Conservation (phyloP, 2,797 vertebrate species). For the Odontamblyopus rebecca region DNA sequence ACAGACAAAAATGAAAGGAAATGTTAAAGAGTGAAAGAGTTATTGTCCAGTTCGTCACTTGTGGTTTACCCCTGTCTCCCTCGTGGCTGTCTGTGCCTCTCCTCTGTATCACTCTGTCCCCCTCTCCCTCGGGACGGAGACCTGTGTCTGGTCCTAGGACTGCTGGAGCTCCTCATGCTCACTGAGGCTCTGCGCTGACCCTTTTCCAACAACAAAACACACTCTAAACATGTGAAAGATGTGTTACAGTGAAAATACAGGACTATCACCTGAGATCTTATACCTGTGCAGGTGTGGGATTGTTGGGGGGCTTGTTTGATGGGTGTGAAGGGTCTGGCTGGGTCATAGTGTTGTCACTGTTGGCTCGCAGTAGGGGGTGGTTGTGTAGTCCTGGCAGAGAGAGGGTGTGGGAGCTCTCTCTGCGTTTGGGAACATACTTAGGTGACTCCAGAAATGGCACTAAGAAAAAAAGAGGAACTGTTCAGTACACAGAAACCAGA, state of each 20-base stretch:
- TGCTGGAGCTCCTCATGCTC: slow-evolving; percentile 89
- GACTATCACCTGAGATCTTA: background rate
- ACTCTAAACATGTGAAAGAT: background rate
- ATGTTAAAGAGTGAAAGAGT: no score
- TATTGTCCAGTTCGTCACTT: background rate
- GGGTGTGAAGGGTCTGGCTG: slow-evolving; percentile 80
- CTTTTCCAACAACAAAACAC: slow-evolving; percentile 42
- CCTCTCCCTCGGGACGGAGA: slow-evolving; percentile 88
- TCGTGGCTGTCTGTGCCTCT: slow-evolving; percentile 79
- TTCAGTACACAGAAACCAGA: background rate
- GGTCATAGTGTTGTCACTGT: slow-evolving; percentile 89
- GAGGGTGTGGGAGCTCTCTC: slow-evolving; percentile 79
- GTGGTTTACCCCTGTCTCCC: slow-evolving; percentile 83
- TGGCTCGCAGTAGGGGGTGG: slow-evolving; percentile 85
- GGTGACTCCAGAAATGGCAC: slow-evolving; percentile 92
- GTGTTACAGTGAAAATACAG: background rate
- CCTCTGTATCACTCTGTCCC: slow-evolving; percentile 78
- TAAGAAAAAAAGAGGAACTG: slow-evolving; percentile 43
- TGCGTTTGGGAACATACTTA: slow-evolving; percentile 82
- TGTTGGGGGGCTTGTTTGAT: slow-evolving; percentile 69
- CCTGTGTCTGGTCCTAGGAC: slow-evolving; percentile 84
- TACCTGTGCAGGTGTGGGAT: slow-evolving; percentile 74
- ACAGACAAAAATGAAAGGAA: no score
- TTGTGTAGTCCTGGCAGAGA: slow-evolving; percentile 78
- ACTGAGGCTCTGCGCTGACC: slow-evolving; percentile 82